Conservation (phyloP, 2,888 invertebrate species). For the Tipula helvola region DNA sequence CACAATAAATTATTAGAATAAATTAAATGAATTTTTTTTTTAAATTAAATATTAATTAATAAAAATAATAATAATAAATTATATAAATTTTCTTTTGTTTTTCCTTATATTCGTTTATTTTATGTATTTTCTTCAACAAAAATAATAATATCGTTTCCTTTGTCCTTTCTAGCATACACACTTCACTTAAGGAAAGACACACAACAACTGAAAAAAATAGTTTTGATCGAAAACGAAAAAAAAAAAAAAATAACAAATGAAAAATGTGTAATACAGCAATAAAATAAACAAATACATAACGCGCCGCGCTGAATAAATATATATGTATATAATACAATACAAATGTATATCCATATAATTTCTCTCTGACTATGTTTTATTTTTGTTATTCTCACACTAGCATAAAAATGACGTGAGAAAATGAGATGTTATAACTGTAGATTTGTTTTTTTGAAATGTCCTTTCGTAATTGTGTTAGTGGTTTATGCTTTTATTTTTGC, state of each 20-base stretch:
- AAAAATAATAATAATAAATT: not conserved
- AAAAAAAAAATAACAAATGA: not conserved
- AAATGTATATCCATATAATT: not conserved
- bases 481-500: not conserved
- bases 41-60: not conserved
- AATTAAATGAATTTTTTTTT: not conserved
- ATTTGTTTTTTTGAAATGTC: not conserved
- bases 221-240: not conserved
- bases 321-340: not conserved
- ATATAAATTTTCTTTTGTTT: not conserved
- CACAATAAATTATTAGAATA: not conserved
- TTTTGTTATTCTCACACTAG: not conserved
- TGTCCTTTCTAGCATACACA: not conserved
- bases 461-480: not conserved
- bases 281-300: slow-evolving; percentile 4
- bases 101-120: not conserved
- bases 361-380: not conserved
- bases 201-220: slow-evolving; percentile 30
- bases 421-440: not conserved
- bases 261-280: slow-evolving; percentile 4
- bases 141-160: not conserved
- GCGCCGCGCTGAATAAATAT: not conserved
- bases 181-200: slow-evolving; percentile 31
- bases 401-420: not conserved
- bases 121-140: not conserved